These are phyloP conservation scores for Agrotis exclamationis DNA, from an alignment of 2,888 invertebrate species.

Conservation along the genomic window DNA sequence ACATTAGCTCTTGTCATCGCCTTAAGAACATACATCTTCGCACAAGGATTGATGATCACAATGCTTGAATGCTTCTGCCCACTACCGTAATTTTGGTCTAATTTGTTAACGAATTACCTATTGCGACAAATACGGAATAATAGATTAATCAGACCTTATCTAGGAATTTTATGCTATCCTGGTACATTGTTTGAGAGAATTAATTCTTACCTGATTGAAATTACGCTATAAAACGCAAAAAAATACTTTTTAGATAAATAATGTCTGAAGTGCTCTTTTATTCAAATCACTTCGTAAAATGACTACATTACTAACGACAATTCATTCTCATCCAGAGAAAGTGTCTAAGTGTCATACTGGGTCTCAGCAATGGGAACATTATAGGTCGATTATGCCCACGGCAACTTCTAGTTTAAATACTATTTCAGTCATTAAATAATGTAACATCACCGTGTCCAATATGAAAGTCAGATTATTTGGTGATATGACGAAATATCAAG, in stretches of 20 bases:
- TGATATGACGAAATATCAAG: too few species aligned
- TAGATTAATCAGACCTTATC: slow-evolving; percentile 10
- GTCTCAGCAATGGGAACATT: too few species aligned
- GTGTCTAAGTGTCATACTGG: too few species aligned
- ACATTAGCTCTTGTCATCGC: too few species aligned
- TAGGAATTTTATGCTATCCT: slow-evolving; percentile 6
- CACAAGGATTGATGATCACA: not conserved
- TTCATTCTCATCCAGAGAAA: not conserved
- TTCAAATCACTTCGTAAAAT: not conserved
- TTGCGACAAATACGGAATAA: slow-evolving; percentile 9
- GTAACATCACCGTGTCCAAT: too few species aligned
- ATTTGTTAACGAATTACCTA: not conserved
- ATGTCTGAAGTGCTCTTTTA: not conserved
- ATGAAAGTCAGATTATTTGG: too few species aligned
- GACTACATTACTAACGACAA: not conserved
- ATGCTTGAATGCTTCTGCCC: slow-evolving; percentile 15
- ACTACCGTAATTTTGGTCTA: slow-evolving; percentile 6
- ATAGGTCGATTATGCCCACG: too few species aligned
- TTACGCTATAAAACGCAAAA: too few species aligned
- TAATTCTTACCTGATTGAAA: not conserved
- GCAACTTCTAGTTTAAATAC: too few species aligned
- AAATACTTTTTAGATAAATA: too few species aligned
- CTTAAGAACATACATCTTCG: not conserved
- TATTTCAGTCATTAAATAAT: too few species aligned
- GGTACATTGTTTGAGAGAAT: not conserved